Evolutionary conservation across 1,140 invertebrate species (phyloP).

Genomic region (Nylanderia fulva): DNA sequence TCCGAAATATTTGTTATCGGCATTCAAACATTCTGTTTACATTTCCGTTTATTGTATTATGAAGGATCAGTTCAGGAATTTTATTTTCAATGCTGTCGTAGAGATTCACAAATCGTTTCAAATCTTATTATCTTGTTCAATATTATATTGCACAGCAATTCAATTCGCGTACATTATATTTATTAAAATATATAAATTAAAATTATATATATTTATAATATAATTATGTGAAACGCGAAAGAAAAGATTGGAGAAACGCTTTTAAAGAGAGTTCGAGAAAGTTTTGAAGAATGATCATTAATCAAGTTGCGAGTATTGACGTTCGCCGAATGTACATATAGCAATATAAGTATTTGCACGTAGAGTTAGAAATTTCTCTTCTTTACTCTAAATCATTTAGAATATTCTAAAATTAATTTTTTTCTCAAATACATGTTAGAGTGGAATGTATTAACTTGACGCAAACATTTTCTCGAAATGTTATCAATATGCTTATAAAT

Average conservation of each 20-base stretch:
- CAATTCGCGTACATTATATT: no score
- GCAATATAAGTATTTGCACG: no score
- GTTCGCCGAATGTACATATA: no score
- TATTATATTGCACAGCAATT: no score
- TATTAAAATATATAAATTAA: no score
- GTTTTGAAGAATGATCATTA: background rate
- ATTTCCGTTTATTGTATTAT: background rate
- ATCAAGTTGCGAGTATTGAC: no score
- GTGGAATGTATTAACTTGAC: background rate
- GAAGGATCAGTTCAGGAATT: background rate
- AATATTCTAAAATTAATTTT: no score
- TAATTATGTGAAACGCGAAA: background rate
- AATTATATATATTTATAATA: no score
- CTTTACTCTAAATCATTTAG: no score
- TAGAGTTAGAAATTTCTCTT: no score
- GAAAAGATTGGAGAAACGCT: background rate
- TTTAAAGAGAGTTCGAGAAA: background rate
- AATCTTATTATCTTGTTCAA: background rate
- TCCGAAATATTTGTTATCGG: slow-evolving; percentile 8
- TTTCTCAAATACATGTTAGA: background rate
- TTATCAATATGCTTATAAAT: background rate
- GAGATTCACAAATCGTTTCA: background rate
- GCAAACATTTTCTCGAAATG: background rate
- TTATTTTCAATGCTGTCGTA: background rate
- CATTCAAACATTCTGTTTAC: background rate